Conservation (phyloP, 2,888 invertebrate genomes). For the Eumacrocentrus americanus region DNA sequence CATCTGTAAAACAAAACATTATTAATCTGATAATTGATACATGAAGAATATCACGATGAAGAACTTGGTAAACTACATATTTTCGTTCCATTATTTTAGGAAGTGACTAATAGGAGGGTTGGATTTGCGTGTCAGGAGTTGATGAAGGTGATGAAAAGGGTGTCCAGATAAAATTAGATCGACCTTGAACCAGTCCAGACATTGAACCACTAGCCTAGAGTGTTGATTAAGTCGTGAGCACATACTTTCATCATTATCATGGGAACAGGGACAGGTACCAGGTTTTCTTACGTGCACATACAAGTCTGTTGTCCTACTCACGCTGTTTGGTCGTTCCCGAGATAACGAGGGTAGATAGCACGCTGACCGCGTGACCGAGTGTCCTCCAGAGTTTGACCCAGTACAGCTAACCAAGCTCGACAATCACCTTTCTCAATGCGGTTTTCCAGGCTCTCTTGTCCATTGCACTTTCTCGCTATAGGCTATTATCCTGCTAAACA, state of each 20-base stretch:
- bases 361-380: constrained; percentile 26
- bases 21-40: background rate
- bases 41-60: background rate
- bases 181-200: constrained; percentile 36
- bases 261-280: background rate
- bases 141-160: constrained; percentile 6
- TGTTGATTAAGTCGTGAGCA: background rate
- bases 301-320: constrained; percentile 21
- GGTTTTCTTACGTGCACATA: background rate
- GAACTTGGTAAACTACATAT: background rate
- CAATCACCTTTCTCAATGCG: background rate
- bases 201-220: constrained; percentile 33
- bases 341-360: constrained; percentile 24
- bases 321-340: constrained; percentile 10
- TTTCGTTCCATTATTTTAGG: background rate
- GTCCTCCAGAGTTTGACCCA: constrained; percentile 16
- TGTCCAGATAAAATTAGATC: constrained; percentile 23
- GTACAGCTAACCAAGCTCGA: background rate
- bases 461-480: constrained; percentile 2
- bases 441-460: background rate
- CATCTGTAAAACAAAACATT: constrained; percentile 46
- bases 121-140: background rate
- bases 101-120: too few species aligned
- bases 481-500: too few species aligned
- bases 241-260: background rate